These are phyloP conservation scores for Megastigmus dorsalis DNA, from an alignment of 2,888 invertebrate species.

Conservation along the genomic window DNA sequence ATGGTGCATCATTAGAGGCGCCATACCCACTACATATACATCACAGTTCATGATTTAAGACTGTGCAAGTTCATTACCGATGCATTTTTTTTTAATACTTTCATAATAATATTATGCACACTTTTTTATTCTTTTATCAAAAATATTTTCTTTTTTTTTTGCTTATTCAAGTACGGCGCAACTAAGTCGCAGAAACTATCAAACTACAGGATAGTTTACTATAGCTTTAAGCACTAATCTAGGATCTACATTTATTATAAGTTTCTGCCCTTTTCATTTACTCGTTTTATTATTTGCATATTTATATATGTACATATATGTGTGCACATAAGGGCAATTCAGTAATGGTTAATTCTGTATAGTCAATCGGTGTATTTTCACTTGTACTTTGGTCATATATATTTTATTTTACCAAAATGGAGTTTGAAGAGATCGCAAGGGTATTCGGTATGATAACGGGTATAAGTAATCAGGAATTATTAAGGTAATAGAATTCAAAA, in stretches of 20 bases:
- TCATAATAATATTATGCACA: too few species aligned
- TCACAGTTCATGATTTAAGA: slow-evolving; percentile 68
- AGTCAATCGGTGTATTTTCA: too few species aligned
- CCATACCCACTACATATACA: slow-evolving; percentile 74
- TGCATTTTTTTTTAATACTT: slow-evolving; percentile 34
- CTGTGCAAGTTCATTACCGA: slow-evolving; percentile 57
- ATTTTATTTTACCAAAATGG: too few species aligned
- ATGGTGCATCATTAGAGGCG: slow-evolving; percentile 76
- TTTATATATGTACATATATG: neutral
- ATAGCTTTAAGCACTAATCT: slow-evolving; percentile 41
- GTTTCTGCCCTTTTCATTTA: slow-evolving; percentile 36
- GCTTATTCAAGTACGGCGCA: slow-evolving; percentile 58
- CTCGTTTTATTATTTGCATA: slow-evolving; percentile 9
- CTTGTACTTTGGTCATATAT: too few species aligned
- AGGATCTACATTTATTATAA: slow-evolving; percentile 21
- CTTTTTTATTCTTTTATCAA: slow-evolving; percentile 38
- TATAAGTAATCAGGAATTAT: too few species aligned
- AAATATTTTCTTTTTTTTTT: too few species aligned
- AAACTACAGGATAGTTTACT: slow-evolving; percentile 45
- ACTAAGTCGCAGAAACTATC: slow-evolving; percentile 65
- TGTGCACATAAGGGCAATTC: slow-evolving; percentile 8
- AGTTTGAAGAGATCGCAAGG: too few species aligned
- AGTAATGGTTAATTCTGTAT: too few species aligned
- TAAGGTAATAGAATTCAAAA: too few species aligned
- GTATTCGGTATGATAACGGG: too few species aligned